Conservation (phyloP, 2,888 invertebrate genomes). For the Andrena chrysosceles region DNA sequence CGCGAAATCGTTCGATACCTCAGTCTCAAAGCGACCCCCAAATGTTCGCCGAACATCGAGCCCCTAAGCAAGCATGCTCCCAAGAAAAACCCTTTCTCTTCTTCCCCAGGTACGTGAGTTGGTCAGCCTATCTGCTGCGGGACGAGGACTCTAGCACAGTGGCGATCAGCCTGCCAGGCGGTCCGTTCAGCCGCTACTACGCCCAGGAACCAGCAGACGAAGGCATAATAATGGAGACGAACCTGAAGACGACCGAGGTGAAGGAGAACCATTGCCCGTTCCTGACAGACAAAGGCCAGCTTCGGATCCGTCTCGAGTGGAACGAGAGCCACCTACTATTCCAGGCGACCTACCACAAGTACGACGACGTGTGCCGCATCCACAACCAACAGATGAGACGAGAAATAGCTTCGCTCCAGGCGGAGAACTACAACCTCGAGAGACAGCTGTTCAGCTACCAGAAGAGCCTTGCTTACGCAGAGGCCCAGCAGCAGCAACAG, state of each 20-base stretch:
- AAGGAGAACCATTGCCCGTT: constrained; percentile 89
- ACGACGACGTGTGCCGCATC: constrained; percentile 92
- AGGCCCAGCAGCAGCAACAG: constrained; percentile 86
- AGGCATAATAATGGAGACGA: constrained; percentile 93
- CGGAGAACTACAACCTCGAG: constrained; percentile 94
- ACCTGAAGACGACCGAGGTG: constrained; percentile 90
- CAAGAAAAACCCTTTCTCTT: too few species aligned
- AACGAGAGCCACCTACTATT: constrained; percentile 92
- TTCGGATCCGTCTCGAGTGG: constrained; percentile 93
- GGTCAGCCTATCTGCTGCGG: constrained; percentile 90
- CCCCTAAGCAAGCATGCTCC: too few species aligned
- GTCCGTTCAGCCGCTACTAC: constrained; percentile 92
- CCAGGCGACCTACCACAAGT: constrained; percentile 93
- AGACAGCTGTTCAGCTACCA: constrained; percentile 94
- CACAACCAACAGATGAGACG: constrained; percentile 94
- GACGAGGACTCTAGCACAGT: constrained; percentile 88
- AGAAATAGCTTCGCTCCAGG: constrained; percentile 91
- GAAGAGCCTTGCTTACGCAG: constrained; percentile 91
- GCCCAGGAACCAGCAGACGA: constrained; percentile 92
- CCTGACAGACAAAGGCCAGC: constrained; percentile 90
- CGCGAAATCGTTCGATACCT: too few species aligned
- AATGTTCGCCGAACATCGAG: too few species aligned
- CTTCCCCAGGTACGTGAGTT: constrained; percentile 87
- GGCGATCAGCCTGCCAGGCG: constrained; percentile 89
- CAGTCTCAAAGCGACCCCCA: too few species aligned